Base-by-base conservation (phyloP, 2,888 invertebrate genomes). In the Apodemia zela region DNA sequence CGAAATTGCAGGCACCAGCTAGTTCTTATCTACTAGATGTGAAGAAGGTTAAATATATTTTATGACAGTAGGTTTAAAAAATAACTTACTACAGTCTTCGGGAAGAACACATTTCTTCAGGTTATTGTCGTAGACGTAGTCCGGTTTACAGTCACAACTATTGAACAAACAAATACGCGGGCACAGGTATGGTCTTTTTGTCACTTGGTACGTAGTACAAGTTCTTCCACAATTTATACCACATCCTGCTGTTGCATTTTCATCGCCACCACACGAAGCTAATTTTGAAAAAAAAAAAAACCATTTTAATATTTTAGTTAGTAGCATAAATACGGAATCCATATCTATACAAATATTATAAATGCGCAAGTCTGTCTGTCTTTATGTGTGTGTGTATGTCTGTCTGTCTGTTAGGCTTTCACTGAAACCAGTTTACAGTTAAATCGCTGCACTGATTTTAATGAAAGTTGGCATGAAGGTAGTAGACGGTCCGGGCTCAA, bases 131-230 rank as follows among this genome's bases (percentile, higher is more conserved):
- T 61, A 62, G 5, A 69, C 69, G 49, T 63, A 74, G 13, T 66
- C 68, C 4, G 67, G 51, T 66, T 67, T 76, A 54, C 79, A 78
- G 6, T 75, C 74, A 61, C 79, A 79, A 0, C 67, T 71, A 4
- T 65, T 63, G 3, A 49, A 17, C 15, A 61, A 21, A 29, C 42
- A 63, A 7, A n/a, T 42, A 59, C 3, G 35, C 15, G 35, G 38
- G 35, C 65, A 65, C 3, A 60, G 35, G 4, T 58, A 21, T 6
- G 11, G 13, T 15, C 35, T n/a, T 4, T 5, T 21, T 21, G 25
- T 25, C 15, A 7, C 33, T 11, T 68, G 64, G 29, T 72, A 69
- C 42, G 74, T 67, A 0, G 71, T 66, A 54, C 77, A 77, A 59
- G 58, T 72, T 8, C 69, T 69, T 10, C 59, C 59, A 47, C 76